Percentiles rank a stretch among this genome's conserved stretches.
Evolutionary conservation across 1,140 invertebrate genomes (phyloP).

Genomic region (Leptoteleia sp.): DNA sequence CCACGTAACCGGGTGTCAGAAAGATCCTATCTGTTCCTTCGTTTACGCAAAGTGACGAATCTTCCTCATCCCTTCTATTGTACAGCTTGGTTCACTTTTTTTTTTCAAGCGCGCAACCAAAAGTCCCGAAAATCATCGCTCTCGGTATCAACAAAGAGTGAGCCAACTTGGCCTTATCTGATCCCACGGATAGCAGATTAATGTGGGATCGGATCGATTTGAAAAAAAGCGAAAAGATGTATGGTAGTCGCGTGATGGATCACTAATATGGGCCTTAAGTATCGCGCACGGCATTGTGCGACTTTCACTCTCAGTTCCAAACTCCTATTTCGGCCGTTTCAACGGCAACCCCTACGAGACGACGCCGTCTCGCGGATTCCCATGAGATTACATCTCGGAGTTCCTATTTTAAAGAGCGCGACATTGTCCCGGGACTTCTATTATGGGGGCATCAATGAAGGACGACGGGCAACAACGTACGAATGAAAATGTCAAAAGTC

Average conservation of each 20-base stretch:
- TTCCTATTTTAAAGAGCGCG: conserved; percentile 44
- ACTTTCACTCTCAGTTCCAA: conserved; percentile 39
- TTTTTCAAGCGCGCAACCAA: conserved; percentile 1
- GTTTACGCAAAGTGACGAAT: conserved; percentile 47
- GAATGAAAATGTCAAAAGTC: conserved; percentile 72
- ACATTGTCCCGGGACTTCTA: conserved; percentile 63
- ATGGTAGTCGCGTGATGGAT: conserved; percentile 73
- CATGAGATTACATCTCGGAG: conserved; percentile 77
- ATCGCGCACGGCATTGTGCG: conserved; percentile 60
- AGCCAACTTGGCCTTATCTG: conserved; percentile 70
- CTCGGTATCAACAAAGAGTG: conserved; percentile 45
- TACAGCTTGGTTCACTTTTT: conserved; percentile 13
- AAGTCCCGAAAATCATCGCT: conserved; percentile 32
- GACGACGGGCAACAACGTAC: conserved; percentile 24
- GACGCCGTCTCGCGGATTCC: conserved; percentile 72
- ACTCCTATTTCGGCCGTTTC: conserved; percentile 13
- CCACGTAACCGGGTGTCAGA: conserved; percentile 22
- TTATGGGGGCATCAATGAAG: conserved; percentile 58
- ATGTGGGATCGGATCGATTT: conserved; percentile 72
- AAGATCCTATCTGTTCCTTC: conserved; percentile 25
- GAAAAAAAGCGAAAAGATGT: conserved; percentile 55
- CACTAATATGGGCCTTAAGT: conserved; percentile 74
- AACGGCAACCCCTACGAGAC: conserved; percentile 20
- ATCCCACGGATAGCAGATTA: conserved; percentile 72
- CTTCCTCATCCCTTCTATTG: conserved; percentile 9